Evolutionary conservation across 2,888 invertebrate genomes (phyloP).

Genomic region (Leptopilina syphax): DNA sequence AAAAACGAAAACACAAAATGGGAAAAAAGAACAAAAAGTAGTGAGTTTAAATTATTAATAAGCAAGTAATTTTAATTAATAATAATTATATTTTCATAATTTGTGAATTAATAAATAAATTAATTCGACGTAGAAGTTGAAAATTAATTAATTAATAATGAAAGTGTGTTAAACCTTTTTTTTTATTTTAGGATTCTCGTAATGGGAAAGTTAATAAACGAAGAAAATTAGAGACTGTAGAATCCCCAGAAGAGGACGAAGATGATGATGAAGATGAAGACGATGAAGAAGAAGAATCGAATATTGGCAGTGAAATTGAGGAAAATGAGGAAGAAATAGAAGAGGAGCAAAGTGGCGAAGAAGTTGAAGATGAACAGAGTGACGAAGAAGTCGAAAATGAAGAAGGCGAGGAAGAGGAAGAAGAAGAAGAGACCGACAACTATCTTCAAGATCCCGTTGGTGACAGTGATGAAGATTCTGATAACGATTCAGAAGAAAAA

Average conservation of each 20-base stretch:
- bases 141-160: no score
- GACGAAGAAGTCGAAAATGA: conserved; percentile 63
- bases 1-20: conserved; percentile 39
- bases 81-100: no score
- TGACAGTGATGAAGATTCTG: conserved; percentile 67
- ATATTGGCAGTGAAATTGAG: background rate
- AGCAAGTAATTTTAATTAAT: no score
- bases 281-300: conserved; percentile 67
- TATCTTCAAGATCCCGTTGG: conserved; percentile 66
- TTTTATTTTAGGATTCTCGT: no score
- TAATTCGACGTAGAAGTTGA: no score
- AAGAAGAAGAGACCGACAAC: conserved; percentile 71
- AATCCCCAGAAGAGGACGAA: conserved; percentile 29
- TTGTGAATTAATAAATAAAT: no score
- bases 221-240: conserved; percentile 44
- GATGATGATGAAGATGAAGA: conserved; percentile 40
- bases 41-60: background rate
- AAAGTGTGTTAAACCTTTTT: no score
- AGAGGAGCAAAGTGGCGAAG: conserved; percentile 69
- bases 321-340: conserved; percentile 67
- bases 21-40: background rate
- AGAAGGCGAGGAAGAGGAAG: conserved; percentile 73
- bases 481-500: conserved; percentile 54
- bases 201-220: conserved; percentile 2
- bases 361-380: conserved; percentile 67